These are phyloP conservation scores for Synanthedon myopaeformis DNA, from an alignment of 2,888 invertebrate species.

Conservation along the genomic window DNA sequence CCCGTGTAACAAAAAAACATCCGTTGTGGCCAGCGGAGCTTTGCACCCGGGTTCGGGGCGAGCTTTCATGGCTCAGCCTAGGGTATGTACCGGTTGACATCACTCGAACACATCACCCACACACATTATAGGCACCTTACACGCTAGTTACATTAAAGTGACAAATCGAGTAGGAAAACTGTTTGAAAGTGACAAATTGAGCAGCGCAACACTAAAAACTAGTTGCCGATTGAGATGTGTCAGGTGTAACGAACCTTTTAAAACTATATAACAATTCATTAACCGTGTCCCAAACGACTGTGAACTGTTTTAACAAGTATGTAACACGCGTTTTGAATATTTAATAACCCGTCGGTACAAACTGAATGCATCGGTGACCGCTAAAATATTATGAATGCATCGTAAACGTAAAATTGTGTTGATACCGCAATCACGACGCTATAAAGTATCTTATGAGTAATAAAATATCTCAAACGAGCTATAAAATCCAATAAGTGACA, in stretches of 20 bases:
- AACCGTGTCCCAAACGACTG: conserved; percentile 32
- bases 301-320: conserved; percentile 51
- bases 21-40: conserved; percentile 70
- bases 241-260: conserved; percentile 12
- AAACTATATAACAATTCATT: conserved; percentile 23
- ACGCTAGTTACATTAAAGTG: conserved; percentile 4
- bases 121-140: conserved; percentile 14
- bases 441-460: conserved; percentile 19
- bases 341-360: conserved; percentile 42
- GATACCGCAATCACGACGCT: conserved; percentile 14
- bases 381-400: conserved; percentile 17
- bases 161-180: conserved; percentile 4
- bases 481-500: neutral
- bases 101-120: conserved; percentile 9
- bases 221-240: conserved; percentile 26
- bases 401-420: conserved; percentile 12
- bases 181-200: conserved; percentile 1
- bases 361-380: conserved; percentile 16
- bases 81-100: conserved; percentile 73
- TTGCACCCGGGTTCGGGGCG: conserved; percentile 76
- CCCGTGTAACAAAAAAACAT: conserved; percentile 58
- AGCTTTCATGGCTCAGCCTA: conserved; percentile 91
- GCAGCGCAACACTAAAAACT: conserved; percentile 11
- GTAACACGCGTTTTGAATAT: conserved; percentile 44
- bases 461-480: conserved; percentile 17